Percentiles rank a stretch among this genome's conserved stretches.
Evolutionary conservation across 2,113 vertebrate genomes (phyloP).

Genomic region (Atractosteus spatula): DNA sequence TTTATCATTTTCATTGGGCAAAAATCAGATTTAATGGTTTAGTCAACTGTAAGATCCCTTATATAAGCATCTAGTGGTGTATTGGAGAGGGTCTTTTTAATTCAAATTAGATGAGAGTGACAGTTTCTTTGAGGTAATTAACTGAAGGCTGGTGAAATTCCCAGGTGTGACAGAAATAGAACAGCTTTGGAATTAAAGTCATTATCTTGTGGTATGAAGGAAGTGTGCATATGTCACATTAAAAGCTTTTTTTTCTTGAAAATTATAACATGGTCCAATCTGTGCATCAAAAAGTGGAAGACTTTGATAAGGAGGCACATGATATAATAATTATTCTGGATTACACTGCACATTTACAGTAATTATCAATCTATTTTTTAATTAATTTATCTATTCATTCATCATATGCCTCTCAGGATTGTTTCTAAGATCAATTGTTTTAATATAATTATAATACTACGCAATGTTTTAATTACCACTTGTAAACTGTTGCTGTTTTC

Average conservation of each 20-base stretch:
- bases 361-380: conserved; percentile 56
- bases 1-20: too few relatives aligned
- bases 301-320: conserved; percentile 30
- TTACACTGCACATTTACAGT: conserved; percentile 56
- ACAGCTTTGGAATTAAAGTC: conserved; percentile 24
- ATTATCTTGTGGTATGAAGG: conserved; percentile 25
- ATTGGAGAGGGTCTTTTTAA: conserved; percentile 38
- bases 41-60: conserved; percentile 36
- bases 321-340: conserved; percentile 53
- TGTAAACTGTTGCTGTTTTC: too few relatives aligned
- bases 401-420: conserved; percentile 54
- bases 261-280: conserved; percentile 33
- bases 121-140: conserved; percentile 62
- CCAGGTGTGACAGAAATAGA: conserved; percentile 29
- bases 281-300: too few relatives aligned
- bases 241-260: conserved; percentile 40
- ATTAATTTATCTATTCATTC: conserved; percentile 58
- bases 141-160: conserved; percentile 51
- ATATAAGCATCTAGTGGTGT: conserved; percentile 28
- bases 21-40: conserved; percentile 44
- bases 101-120: conserved; percentile 59
- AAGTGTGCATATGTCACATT: conserved; percentile 30
- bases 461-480: too few relatives aligned
- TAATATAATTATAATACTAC: too few relatives aligned
- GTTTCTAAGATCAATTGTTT: conserved; percentile 20